Conservation (phyloP, 2,113 vertebrate species). For the Callocephalon fimbriatum region DNA sequence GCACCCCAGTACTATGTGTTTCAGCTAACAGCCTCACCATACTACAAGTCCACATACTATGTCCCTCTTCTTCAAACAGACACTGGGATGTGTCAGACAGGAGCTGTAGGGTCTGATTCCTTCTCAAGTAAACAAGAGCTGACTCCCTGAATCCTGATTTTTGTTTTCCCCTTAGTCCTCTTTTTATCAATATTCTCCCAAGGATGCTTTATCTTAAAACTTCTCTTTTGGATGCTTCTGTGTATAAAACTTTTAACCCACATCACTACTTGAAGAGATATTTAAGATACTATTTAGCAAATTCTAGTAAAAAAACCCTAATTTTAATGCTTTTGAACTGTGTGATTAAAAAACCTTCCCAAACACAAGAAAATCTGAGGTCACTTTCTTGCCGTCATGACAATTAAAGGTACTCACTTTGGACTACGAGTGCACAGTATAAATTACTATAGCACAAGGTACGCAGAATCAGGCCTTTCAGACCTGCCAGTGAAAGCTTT, state of each 20-base stretch:
- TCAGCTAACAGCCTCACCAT: rapidly evolving
- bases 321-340: neutral
- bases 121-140: neutral
- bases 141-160: neutral
- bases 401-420: neutral
- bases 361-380: neutral
- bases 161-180: neutral
- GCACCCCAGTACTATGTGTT: neutral
- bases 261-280: neutral
- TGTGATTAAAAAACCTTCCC: neutral
- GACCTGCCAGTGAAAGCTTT: neutral
- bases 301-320: neutral
- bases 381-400: neutral
- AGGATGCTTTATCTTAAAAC: neutral
- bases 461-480: neutral
- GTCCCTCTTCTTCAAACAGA: neutral
- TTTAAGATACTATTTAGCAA: neutral
- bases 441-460: neutral
- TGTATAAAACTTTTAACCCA: neutral
- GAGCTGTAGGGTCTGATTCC: neutral
- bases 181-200: neutral
- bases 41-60: rapidly evolving
- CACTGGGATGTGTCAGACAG: neutral
- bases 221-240: neutral
- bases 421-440: neutral